Evolutionary conservation across 2,797 vertebrate species (phyloP).

Genomic region (Ispidina lecontei): DNA sequence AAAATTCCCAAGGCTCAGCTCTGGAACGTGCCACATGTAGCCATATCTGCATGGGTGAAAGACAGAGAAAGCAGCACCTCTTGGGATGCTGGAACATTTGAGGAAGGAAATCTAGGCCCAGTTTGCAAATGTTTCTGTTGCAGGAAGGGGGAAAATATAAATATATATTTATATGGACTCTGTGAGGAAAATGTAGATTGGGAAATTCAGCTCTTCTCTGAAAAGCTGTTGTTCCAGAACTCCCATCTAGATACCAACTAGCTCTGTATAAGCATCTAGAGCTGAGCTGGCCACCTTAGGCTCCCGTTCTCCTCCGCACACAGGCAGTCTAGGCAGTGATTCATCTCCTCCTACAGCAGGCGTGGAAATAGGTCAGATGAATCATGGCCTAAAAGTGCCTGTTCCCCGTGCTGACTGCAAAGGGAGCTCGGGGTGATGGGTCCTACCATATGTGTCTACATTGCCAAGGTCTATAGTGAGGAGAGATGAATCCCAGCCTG

Average conservation of each 20-base stretch:
- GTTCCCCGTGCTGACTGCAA: slow-evolving; percentile 50
- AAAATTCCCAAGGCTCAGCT: not conserved
- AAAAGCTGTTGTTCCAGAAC: slow-evolving; percentile 12
- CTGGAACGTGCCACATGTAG: not conserved
- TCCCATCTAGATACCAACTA: not conserved
- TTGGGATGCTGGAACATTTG: slow-evolving; percentile 35
- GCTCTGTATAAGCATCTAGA: slow-evolving; percentile 4
- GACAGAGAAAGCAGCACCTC: slow-evolving; percentile 20
- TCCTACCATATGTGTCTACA: slow-evolving; percentile 6
- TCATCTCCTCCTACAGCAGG: slow-evolving; percentile 68
- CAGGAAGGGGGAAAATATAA: not conserved
- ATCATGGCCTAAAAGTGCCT: slow-evolving; percentile 71
- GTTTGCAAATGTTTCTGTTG: slow-evolving; percentile 34
- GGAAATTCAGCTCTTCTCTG: slow-evolving; percentile 22
- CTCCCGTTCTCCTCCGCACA: slow-evolving; percentile 49
- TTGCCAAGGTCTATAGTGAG: not conserved
- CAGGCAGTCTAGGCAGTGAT: slow-evolving; percentile 57
- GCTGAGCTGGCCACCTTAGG: slow-evolving; percentile 49
- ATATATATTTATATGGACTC: not conserved
- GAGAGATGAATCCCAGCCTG: not conserved
- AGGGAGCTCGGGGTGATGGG: slow-evolving; percentile 23
- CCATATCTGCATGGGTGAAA: not conserved
- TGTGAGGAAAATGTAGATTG: not conserved
- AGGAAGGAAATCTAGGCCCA: not conserved
- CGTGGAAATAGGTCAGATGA: slow-evolving; percentile 72